Evolutionary conservation across 2,888 invertebrate genomes (phyloP), one percentile per base, ranked within the genome.

Genomic region (Pasiphila rectangulata): DNA sequence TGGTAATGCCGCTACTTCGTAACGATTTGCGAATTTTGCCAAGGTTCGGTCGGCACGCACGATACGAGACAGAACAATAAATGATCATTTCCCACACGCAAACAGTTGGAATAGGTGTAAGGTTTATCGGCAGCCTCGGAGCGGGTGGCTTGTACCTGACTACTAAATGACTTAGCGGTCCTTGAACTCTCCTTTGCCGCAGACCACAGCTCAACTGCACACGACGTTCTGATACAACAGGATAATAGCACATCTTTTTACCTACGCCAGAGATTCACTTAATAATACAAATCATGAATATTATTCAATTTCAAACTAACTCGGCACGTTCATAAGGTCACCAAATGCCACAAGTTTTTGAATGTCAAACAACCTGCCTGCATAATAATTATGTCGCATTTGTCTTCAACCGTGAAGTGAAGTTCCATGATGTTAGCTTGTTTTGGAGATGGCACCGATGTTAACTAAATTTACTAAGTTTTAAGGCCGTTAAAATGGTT

Each of bases 141-240:
- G 66, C 69, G 63, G 67, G 66, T 66, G 62, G 61, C 67, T 65
- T 67, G 66, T 79, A 78, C 78, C 78, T 76, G 76, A 66, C 69
- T 69, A 65, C 72, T 73, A 75, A 77, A 78, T 72, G 75, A 73
- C 71, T 70, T 67, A 63, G 68, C 72, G 76, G 76, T 77, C 73
- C 69, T 76, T 79, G 73, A 79, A 78, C 79, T 70, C 64, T 62
- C 58, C 61, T 66, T 57, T 57, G 63, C 63, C 41, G 40, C 45
- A 48, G 45, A 48, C 48, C 34, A 52, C 41, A 45, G 41, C 27
- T 36, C 32, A 23, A 39, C 35, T 27, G 25, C 51, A 44, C 50
- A 56, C 60, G 60, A 46, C 54, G 42, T 64, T 61, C 65, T 66
- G 64, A 66, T 63, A 57, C 57, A 58, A 63, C 64, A 71, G 67